Conservation (phyloP, 30 jellyfish, hydroid and myxozoan genomes). For the Aurelia aurita complex sp. Pacific region DNA sequence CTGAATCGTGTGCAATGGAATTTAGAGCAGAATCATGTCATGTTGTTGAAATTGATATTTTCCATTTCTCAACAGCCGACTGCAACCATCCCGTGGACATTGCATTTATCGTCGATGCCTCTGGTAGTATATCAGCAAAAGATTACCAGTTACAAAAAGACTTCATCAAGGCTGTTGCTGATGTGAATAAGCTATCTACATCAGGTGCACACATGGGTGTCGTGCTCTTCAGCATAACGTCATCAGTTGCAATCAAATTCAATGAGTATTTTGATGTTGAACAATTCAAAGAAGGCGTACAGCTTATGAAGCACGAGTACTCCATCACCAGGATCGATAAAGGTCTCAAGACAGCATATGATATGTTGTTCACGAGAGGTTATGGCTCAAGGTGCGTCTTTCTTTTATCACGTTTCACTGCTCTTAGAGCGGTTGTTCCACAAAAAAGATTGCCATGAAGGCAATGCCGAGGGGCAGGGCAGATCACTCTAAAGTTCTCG, state of each 20-base stretch:
- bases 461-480: no score
- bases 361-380: slow-evolving; percentile 46
- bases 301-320: slow-evolving; percentile 37
- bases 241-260: slow-evolving; percentile 61
- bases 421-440: no score
- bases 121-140: slow-evolving; percentile 54
- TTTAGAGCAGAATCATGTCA: no score
- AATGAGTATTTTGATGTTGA: slow-evolving; percentile 47
- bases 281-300: slow-evolving; percentile 61
- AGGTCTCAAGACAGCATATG: slow-evolving; percentile 63
- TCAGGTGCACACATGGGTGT: slow-evolving; percentile 57
- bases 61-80: slow-evolving; percentile 3
- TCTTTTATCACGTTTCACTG: no score
- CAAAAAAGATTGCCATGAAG: no score
- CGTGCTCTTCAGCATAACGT: slow-evolving; percentile 51
- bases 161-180: slow-evolving; percentile 47
- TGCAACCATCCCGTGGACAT: slow-evolving; percentile 54
- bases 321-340: slow-evolving; percentile 67
- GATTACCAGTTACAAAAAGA: slow-evolving; percentile 65
- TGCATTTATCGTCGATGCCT: slow-evolving; percentile 67
- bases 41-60: no score
- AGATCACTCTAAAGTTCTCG: no score
- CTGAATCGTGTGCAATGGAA: no score
- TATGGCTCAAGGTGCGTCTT: slow-evolving; percentile 52
- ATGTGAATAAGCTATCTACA: slow-evolving; percentile 25